Evolutionary conservation across 2,797 vertebrate genomes (phyloP), one percentile per base, ranked within the genome.

Genomic region (Florisuga fusca): DNA sequence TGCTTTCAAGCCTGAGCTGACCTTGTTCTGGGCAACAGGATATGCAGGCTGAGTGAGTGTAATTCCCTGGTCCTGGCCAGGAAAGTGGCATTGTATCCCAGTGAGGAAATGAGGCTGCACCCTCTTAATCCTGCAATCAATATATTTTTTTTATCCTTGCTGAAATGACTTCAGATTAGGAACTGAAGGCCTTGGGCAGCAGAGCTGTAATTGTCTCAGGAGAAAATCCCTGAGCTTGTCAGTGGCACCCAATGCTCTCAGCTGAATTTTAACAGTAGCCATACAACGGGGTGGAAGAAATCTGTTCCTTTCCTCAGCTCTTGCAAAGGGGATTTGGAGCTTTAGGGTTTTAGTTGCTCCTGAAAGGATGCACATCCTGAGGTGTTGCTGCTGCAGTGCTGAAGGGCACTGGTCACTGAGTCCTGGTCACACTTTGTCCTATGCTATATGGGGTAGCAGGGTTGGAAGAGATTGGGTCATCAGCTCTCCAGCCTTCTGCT

Each of bases 11-110:
- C 76, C 27, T 5, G 62, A 27, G 82, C 82, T 95, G 74, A 94
- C 96, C 94, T 94, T 78, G 36, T 96, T 97, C 76, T 43, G 63
- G 91, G 83, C 74, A 67, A 78, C 87, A 90, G 6, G 36, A 84
- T 97, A 69, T 11, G 76, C 9, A 11, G 75, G 81, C 92, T 96
- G 96, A 84, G 89, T 96, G 96, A 84, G 89, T 85, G 72, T 94
- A 96, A 94, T 89, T 83, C 90, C 55, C 25, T 0, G 6, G 75
- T 95, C 82, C 80, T 84, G 68, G 87, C 88, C 4, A 3, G 85
- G 84, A 58, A 41, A 81, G 38, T 2, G 3, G 38, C 74, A 91
- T 97, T 93, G 92, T 90, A 3, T 86, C 89, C 89, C 7, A 19
- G 48, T 9, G 1, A 82, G 94, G 96, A 90, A 81, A 87, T 53